A percentile compares a stretch with the other conserved stretches of the same genome.
Evolutionary conservation across 2,797 vertebrate genomes (phyloP).

Genomic region (Phyllotis vaccarum): DNA sequence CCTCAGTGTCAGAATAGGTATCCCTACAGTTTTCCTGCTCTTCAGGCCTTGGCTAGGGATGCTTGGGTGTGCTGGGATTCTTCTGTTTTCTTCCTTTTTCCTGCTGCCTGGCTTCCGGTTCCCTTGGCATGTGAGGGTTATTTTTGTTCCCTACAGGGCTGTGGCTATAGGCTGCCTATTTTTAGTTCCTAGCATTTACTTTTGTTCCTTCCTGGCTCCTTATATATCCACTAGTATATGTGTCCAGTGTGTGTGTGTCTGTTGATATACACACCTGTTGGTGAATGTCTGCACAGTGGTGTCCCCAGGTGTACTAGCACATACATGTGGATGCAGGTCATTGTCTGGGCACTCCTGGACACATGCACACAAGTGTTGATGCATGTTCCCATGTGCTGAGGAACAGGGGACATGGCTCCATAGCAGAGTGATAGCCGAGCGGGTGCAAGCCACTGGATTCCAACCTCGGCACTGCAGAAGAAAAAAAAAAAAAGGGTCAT

Average conservation of each 20-base stretch:
- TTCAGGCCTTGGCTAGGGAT: background rate
- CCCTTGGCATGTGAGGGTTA: background rate
- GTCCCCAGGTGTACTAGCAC: too few species aligned
- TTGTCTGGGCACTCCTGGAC: background rate
- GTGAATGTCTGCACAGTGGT: background rate
- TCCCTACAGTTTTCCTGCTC: background rate
- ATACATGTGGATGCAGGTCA: background rate
- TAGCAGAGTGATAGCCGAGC: background rate
- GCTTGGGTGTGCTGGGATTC: background rate
- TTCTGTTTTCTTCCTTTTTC: background rate
- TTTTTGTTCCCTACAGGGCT: background rate
- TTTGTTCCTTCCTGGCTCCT: background rate
- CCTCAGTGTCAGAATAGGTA: background rate
- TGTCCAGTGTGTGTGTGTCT: background rate
- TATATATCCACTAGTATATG: background rate
- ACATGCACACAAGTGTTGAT: background rate
- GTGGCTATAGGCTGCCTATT: background rate
- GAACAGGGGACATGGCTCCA: fast-evolving
- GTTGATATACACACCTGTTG: too few species aligned
- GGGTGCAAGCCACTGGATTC: background rate
- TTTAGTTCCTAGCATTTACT: background rate
- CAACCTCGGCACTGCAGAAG: background rate
- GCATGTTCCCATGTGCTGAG: background rate
- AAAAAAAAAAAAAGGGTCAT: background rate
- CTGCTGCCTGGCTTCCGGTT: background rate